A percentile compares a stretch with the other conserved stretches of the same genome.
Conservation (phyloP, 2,797 vertebrate species). For the Enteromius radiatus region DNA sequence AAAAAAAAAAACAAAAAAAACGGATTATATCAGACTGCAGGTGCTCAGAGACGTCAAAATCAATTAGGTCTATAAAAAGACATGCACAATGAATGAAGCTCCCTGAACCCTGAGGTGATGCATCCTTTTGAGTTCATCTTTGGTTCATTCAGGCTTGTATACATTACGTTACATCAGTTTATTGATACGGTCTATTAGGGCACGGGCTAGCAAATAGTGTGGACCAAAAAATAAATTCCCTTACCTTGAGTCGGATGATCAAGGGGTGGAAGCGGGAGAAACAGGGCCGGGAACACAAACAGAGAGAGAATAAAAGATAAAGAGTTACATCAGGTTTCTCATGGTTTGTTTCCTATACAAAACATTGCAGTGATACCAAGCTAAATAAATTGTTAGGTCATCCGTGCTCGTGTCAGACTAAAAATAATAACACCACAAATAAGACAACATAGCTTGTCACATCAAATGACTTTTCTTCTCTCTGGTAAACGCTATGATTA, state of each 20-base stretch:
- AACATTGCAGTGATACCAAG: slow-evolving; percentile 20
- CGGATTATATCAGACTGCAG: slow-evolving; percentile 62
- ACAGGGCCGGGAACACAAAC: slow-evolving; percentile 52
- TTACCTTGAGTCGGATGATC: slow-evolving; percentile 69
- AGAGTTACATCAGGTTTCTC: slow-evolving; percentile 32
- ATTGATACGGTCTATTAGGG: not conserved
- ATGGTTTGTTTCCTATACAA: not conserved
- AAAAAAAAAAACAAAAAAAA: too few relatives aligned
- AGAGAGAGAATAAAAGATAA: slow-evolving; percentile 53
- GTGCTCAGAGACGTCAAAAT: slow-evolving; percentile 66
- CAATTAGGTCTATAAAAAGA: slow-evolving; percentile 66
- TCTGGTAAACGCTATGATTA: slow-evolving; percentile 39
- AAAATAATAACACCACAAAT: slow-evolving; percentile 33
- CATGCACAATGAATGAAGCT: slow-evolving; percentile 25
- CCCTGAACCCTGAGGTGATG: slow-evolving; percentile 9
- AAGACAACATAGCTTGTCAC: slow-evolving; percentile 32
- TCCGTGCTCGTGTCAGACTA: slow-evolving; percentile 22
- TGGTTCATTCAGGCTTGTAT: slow-evolving; percentile 1
- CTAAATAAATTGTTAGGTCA: slow-evolving; percentile 33
- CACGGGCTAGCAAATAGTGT: not conserved
- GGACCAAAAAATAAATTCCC: slow-evolving; percentile 42
- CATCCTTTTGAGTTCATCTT: slow-evolving; percentile 10
- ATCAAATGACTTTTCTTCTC: slow-evolving; percentile 22
- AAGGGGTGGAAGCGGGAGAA: slow-evolving; percentile 49
- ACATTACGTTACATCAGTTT: not conserved